Evolutionary conservation across 1,140 invertebrate species (phyloP), one percentile per base, ranked within the genome.

Genomic region (Bombyx mandarina): DNA sequence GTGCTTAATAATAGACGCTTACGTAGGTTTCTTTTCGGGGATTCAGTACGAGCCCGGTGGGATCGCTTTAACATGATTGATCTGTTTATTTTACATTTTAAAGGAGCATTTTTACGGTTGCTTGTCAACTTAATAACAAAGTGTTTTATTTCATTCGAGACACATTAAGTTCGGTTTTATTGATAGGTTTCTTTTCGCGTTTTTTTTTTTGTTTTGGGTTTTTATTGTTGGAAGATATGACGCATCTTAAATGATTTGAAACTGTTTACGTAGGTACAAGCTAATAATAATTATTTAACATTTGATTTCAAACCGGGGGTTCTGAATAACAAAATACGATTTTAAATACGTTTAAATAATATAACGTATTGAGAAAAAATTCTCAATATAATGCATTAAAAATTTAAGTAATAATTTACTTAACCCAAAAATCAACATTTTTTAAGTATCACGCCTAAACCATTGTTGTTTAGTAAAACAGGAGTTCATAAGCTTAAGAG

Each of bases 11-110:
- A 87, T 85, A 87, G 84, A 84, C 73, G 83, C 82, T 86, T 83
- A 85, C 80, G 78, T 83, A 83, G 82, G 79, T 78, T 82, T 85
- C 84, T 85, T 87, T 84, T 83, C 81, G 81, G 77, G 79, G 79
- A 82, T 82, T 35, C 66, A 65, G 65, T 63, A 61, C 77, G 73
- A 82, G 75, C 82, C 84, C 82, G 79, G 81, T 82, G 82, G 84
- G 82, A 85, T 86, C 79, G 74, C 75, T 85, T 84, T 82, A 86
- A 85, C 77, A 87, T 87, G 84, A 87, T 87, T 87, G 84, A 87
- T 87, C 84, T 85, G 84, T 87, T 87, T 87, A 87, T 87, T 87
- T 87, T 83, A 86, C 82, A 87, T 87, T 87, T 87, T 85, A 87
- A 85, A 87, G 77, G 79, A 80, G 77, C 81, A 87, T 87, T 87